These are phyloP conservation scores for Lepas anatifera DNA, from an alignment of 2,888 invertebrate species.

Conservation along the genomic window DNA sequence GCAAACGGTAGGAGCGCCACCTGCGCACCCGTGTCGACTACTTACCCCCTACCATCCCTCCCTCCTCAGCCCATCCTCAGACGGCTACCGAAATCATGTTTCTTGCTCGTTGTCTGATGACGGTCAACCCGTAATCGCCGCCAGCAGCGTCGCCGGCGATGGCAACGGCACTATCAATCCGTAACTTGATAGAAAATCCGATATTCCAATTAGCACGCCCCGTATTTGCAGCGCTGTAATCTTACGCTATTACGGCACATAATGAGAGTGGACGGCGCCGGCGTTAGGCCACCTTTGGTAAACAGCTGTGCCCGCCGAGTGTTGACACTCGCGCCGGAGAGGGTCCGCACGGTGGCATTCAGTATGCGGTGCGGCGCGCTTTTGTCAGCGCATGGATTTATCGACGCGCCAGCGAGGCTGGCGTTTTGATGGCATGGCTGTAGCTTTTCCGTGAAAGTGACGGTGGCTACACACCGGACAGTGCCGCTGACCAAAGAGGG, in stretches of 20 bases:
- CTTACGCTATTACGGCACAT: neutral
- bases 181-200: neutral
- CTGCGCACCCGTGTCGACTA: neutral
- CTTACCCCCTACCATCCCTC: no score
- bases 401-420: neutral
- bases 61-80: no score
- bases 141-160: neutral
- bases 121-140: no score
- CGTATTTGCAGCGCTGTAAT: slow-evolving; percentile 1
- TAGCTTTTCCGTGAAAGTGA: neutral
- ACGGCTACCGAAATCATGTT: no score
- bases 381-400: slow-evolving; percentile 4
- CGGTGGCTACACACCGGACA: no score
- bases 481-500: no score
- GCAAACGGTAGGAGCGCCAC: neutral
- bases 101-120: no score
- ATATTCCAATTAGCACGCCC: slow-evolving; percentile 5
- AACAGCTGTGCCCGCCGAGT: neutral
- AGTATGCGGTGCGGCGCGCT: neutral
- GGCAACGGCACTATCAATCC: neutral
- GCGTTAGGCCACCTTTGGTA: neutral
- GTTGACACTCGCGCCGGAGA: neutral
- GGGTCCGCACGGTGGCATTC: neutral
- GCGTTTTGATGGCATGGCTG: neutral
- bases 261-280: neutral